These are phyloP conservation scores for Charaxes varanes DNA, from an alignment of 1,140 invertebrate species.

Conservation along the genomic window DNA sequence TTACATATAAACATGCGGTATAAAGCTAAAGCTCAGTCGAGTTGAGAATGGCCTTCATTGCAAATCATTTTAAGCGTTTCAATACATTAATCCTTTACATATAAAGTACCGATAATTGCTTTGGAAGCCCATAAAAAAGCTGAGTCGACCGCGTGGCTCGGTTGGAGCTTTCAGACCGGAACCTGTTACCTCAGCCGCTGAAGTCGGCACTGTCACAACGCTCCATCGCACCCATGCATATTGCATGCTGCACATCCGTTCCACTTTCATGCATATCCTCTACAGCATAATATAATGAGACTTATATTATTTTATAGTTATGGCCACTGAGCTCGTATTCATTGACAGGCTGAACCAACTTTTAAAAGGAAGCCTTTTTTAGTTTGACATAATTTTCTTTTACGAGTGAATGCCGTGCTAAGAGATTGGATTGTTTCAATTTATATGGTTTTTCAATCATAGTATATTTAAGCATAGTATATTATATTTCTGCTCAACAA, in stretches of 20 bases:
- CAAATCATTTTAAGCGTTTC: too few relatives aligned
- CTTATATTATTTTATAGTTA: background rate
- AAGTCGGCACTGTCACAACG: slow-evolving; percentile 39
- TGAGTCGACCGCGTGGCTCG: slow-evolving; percentile 3
- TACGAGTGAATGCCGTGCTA: background rate
- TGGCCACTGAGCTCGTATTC: background rate
- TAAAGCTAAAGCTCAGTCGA: too few relatives aligned
- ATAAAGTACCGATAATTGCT: background rate
- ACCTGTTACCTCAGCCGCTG: slow-evolving; percentile 33
- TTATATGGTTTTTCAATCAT: background rate
- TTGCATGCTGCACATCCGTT: slow-evolving; percentile 60
- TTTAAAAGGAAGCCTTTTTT: background rate
- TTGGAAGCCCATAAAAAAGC: slow-evolving; percentile 1
- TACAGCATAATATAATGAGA: slow-evolving; percentile 8
- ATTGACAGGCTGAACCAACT: background rate
- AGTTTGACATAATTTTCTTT: background rate
- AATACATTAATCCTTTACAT: too few relatives aligned
- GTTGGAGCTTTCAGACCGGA: slow-evolving; percentile 39
- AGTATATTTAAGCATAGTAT: too few relatives aligned
- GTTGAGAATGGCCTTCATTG: too few relatives aligned
- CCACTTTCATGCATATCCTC: slow-evolving; percentile 45
- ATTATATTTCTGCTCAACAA: background rate
- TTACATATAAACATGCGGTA: too few relatives aligned
- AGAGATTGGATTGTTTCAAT: background rate
- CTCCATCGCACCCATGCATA: slow-evolving; percentile 55